A percentile compares a stretch with the other conserved stretches of the same genome.
phyloP scores from a whole-genome alignment of 2,888 invertebrate species.

The Andrena chrysosceles region DNA sequence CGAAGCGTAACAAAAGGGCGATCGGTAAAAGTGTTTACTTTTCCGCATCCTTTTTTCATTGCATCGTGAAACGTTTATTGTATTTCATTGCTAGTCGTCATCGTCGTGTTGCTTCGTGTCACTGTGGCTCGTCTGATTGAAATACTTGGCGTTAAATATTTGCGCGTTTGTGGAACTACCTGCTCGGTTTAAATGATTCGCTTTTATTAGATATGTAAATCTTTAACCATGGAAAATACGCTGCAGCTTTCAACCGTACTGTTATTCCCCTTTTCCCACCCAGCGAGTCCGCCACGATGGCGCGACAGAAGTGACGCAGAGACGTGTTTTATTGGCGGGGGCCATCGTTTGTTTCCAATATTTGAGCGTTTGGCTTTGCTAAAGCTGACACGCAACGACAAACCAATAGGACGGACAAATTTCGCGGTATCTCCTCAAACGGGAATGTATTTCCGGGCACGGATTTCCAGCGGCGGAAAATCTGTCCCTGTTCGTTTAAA shows the following conservation, averaged over 20 bases:
- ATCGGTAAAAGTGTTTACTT: no score
- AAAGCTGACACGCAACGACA: not conserved
- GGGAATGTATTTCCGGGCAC: no score
- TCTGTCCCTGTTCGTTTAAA: not conserved
- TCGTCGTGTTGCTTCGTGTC: no score
- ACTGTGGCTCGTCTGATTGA: no score
- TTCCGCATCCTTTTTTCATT: no score
- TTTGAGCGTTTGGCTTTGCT: not conserved
- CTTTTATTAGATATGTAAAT: not conserved
- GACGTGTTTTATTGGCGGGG: not conserved
- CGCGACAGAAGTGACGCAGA: not conserved
- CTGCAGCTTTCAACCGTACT: not conserved
- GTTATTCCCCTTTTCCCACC: not conserved
- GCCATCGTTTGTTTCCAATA: not conserved
- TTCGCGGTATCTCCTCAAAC: not conserved
- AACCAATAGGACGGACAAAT: not conserved
- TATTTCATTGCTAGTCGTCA: no score
- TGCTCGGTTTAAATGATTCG: not conserved
- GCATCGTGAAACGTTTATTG: no score
- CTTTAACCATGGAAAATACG: not conserved
- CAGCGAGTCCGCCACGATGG: not conserved
- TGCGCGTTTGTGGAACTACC: no score
- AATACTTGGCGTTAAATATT: no score
- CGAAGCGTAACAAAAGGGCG: no score
- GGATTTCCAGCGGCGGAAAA: no score